These are phyloP conservation scores for Indicator indicator DNA, from an alignment of 2,113 vertebrate genomes.

Conservation along the genomic window DNA sequence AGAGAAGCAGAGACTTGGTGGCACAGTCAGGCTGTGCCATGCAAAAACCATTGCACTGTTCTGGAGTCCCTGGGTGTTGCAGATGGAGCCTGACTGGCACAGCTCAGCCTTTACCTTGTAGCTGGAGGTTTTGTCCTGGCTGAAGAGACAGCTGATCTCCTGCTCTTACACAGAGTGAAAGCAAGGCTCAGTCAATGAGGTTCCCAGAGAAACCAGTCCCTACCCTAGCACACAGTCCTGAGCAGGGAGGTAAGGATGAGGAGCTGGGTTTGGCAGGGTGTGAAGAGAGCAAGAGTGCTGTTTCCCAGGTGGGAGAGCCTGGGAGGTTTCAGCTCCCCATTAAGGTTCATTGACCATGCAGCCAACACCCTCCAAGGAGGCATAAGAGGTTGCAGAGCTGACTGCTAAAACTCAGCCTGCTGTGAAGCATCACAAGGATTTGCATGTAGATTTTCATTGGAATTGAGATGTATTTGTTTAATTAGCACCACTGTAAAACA, in stretches of 20 bases:
- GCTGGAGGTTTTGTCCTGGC: background rate
- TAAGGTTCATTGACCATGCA: conserved; percentile 65
- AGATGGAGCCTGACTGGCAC: background rate
- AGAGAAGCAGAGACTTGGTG: background rate
- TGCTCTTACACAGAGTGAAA: background rate
- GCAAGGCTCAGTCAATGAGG: background rate
- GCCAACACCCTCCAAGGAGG: conserved; percentile 51
- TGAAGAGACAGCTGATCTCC: background rate
- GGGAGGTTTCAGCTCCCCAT: conserved; percentile 52
- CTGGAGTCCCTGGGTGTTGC: background rate
- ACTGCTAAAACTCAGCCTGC: conserved; percentile 70
- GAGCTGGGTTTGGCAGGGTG: background rate
- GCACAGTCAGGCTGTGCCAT: background rate
- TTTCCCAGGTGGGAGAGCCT: conserved; percentile 37
- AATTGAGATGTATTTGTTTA: conserved; percentile 79
- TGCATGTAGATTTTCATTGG: conserved; percentile 76
- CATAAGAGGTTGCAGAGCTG: conserved; percentile 53
- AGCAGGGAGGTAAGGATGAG: background rate
- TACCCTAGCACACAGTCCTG: background rate
- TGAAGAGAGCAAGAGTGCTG: background rate
- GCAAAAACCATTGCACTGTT: background rate
- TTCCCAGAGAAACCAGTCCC: background rate
- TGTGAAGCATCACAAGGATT: conserved; percentile 73
- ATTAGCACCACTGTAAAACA: conserved; percentile 61
- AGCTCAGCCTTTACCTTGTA: background rate